Percentiles rank a stretch among this genome's conserved stretches.
Conservation (phyloP, 2,797 vertebrate genomes). For the Dendrocincla fuliginosa region DNA sequence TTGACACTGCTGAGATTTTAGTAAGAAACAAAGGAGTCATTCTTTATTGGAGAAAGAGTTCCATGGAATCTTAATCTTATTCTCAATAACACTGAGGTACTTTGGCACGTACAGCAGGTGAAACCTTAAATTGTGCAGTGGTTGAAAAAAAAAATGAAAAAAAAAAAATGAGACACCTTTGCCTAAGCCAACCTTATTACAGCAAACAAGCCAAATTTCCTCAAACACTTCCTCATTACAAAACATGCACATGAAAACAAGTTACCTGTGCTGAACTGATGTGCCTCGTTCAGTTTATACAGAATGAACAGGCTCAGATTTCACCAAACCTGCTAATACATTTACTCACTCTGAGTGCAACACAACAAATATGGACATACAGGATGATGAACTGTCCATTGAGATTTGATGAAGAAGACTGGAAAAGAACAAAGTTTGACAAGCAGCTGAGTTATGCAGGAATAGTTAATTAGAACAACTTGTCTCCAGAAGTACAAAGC, state of each 20-base stretch:
- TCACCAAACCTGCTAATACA: not conserved
- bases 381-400: not conserved
- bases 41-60: not conserved
- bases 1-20: not conserved
- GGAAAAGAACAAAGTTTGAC: slow-evolving; percentile 1
- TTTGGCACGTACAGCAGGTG: not conserved
- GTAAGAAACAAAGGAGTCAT: not conserved
- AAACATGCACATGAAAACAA: not conserved
- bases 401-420: slow-evolving; percentile 4
- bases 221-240: not conserved
- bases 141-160: not conserved
- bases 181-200: not conserved
- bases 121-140: not conserved
- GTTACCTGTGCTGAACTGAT: not conserved
- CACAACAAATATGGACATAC: not conserved
- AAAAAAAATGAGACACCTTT: not conserved
- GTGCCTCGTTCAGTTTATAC: not conserved
- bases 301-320: not conserved
- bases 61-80: not conserved
- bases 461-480: slow-evolving; percentile 21
- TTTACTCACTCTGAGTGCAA: not conserved
- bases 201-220: not conserved
- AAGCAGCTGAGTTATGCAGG: not conserved
- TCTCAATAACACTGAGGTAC: not conserved
- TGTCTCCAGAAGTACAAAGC: slow-evolving; percentile 20